phyloP scores from a whole-genome alignment of 92 coral and sea anemone genomes.

The Umimayanthus kanabou region DNA sequence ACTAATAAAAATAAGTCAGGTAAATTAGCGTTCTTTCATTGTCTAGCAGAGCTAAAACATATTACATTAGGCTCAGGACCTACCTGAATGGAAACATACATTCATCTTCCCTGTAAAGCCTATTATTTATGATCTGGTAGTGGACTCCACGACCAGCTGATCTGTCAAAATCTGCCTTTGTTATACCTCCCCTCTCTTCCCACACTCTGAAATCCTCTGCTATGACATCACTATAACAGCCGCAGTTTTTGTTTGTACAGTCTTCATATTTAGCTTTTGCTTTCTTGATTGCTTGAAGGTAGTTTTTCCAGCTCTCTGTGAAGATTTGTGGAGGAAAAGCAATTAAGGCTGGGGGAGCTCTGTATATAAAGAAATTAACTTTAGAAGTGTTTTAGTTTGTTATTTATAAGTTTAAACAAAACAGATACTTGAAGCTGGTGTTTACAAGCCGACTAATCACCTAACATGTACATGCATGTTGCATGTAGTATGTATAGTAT shows the following conservation, averaged over 20 bases:
- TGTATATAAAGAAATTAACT: too few species aligned
- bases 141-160: constrained; percentile 80
- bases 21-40: too few species aligned
- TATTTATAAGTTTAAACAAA: too few species aligned
- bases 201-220: constrained; percentile 76
- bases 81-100: constrained; percentile 98
- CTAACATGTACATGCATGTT: too few species aligned
- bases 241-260: constrained; percentile 89
- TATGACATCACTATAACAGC: constrained; percentile 91
- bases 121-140: constrained; percentile 92
- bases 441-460: too few species aligned
- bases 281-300: constrained; percentile 69
- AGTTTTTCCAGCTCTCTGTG: constrained; percentile 86
- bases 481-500: too few species aligned
- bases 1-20: too few species aligned
- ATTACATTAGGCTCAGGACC: too few species aligned
- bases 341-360: too few species aligned
- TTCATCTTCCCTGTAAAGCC: constrained; percentile 79
- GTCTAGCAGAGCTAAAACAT: too few species aligned
- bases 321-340: background rate
- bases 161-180: constrained; percentile 71
- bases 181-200: constrained; percentile 89
- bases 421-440: too few species aligned
- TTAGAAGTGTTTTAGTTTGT: too few species aligned
- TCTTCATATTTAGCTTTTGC: constrained; percentile 72